Evolutionary conservation across 2,888 invertebrate species (phyloP), one percentile per base, ranked within the genome.

Genomic region (Drosophila pseudotalamancana): DNA sequence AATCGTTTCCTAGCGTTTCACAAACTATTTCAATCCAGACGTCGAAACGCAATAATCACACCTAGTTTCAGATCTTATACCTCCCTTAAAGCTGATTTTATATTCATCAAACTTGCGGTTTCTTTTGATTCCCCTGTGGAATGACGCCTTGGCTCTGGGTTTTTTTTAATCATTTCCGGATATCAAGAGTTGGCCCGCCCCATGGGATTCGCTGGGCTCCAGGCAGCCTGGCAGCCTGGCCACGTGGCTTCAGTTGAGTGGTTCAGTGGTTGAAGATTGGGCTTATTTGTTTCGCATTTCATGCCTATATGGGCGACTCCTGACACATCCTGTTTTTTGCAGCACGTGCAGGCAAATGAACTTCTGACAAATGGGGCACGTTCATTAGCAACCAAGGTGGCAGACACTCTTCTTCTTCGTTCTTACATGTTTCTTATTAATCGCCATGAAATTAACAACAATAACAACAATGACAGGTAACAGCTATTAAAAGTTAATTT

Each of bases 361-460:
- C 45, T 65, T 48, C 48, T 49, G 34, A 35, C 43, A 43, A 55
- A 57, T 61, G 59, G 53, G 42, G 49, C 57, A 61, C 55, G 73
- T 73, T 74, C 74, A 74, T 74, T 74, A 74, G 55, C 70, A 49
- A 57, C 42, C 42, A 34, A 56, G 18, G 34, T 51, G 46, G 27
- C 48, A 32, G 55, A 37, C 48, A 40, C 53, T 53, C 32, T 32
- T 12, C 34, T 43, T 57, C 18, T 45, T 18, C 23, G 39, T n/a
- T 12, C 29, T 16, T 11, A 1, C 37, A 14, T 37, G 37, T n/a
- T 12, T 37, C n/a, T 62, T 43, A 78, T 77, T 67, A 85, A 83
- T 85, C 40, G 71, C 75, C 83, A 70, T 75, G 75, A 83, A 83
- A 83, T 83, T 83, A 85, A 80, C 72, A 55, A 45, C 21, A 54